Evolutionary conservation across 2,113 vertebrate species (phyloP).

Genomic region (Triplophysa tibetana): DNA sequence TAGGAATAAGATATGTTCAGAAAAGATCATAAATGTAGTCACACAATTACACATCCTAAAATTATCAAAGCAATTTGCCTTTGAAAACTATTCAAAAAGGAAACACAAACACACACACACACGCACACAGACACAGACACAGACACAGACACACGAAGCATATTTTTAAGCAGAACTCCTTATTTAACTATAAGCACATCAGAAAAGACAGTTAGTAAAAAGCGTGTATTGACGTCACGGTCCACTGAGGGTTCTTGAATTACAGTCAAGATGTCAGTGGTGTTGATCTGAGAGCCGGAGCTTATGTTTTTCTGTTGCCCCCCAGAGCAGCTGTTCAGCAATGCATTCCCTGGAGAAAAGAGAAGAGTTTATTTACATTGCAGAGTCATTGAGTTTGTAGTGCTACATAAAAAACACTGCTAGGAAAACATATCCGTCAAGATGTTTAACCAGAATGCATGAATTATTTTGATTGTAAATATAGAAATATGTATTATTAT

Average conservation of each 20-base stretch:
- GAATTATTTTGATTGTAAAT: too few species aligned
- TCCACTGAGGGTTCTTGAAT: neutral
- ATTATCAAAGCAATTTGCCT: too few species aligned
- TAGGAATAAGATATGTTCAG: too few species aligned
- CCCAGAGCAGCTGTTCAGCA: conserved; percentile 41
- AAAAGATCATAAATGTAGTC: too few species aligned
- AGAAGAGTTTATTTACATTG: conserved; percentile 34
- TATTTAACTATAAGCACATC: neutral
- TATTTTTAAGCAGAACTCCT: too few species aligned
- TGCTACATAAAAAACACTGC: neutral
- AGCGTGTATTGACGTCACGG: neutral
- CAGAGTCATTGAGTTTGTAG: conserved; percentile 33
- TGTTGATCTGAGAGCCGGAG: neutral
- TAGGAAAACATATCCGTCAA: neutral
- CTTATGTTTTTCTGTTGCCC: conserved; percentile 39
- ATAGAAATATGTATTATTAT: too few species aligned
- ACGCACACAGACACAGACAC: too few species aligned
- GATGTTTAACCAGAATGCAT: neutral
- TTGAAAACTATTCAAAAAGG: neutral
- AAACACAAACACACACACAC: neutral
- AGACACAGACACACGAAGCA: too few species aligned
- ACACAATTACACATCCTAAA: too few species aligned
- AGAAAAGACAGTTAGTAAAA: neutral
- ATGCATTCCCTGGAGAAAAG: conserved; percentile 60
- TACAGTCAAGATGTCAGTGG: conserved; percentile 10